phyloP scores from a whole-genome alignment of 2,113 vertebrate genomes.

The Engraulis encrasicolus region DNA sequence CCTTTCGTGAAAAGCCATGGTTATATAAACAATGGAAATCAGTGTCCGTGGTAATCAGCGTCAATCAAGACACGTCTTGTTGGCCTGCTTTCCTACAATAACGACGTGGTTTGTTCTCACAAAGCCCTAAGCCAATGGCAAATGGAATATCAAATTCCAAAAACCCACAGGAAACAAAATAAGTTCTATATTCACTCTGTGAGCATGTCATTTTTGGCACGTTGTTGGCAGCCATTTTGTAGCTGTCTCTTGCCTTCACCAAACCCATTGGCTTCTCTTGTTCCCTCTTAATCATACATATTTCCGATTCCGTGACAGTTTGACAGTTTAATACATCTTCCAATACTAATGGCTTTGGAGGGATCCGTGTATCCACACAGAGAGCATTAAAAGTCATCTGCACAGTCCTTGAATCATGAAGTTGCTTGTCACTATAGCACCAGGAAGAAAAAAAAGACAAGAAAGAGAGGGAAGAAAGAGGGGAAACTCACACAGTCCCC shows the following conservation, averaged over 20 bases:
- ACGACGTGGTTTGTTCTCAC: neutral
- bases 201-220: neutral
- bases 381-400: neutral
- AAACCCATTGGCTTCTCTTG: neutral
- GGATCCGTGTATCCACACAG: neutral
- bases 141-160: neutral
- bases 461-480: neutral
- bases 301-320: neutral
- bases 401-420: neutral
- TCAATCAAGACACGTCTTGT: neutral
- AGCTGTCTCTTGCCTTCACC: neutral
- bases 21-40: constrained; percentile 6
- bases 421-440: neutral
- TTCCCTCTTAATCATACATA: neutral
- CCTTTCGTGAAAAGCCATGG: neutral
- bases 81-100: neutral
- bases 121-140: neutral
- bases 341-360: constrained; percentile 11
- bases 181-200: neutral
- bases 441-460: too few relatives aligned
- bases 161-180: neutral
- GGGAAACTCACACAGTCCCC: too few relatives aligned
- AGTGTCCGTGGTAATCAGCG: constrained; percentile 1
- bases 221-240: neutral
- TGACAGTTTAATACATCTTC: constrained; percentile 8